phyloP scores from a whole-genome alignment of 2,888 invertebrate genomes.

The Troides oblongomaculatus region DNA sequence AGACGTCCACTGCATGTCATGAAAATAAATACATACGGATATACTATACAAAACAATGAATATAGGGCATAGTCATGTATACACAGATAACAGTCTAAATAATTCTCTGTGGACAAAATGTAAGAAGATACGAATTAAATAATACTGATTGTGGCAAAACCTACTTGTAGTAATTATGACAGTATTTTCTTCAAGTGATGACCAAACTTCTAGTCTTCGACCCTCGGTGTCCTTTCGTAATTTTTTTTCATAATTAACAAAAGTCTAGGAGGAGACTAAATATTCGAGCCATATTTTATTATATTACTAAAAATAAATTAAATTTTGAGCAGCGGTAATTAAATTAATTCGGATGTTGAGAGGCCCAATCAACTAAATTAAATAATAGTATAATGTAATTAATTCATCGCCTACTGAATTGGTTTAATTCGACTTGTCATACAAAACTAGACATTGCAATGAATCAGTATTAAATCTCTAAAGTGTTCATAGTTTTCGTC shows the following conservation, averaged over 20 bases:
- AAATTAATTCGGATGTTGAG: constrained; percentile 10
- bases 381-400: constrained; percentile 3
- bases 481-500: no score
- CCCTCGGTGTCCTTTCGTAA: background rate
- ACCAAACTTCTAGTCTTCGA: background rate
- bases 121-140: no score
- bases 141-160: no score
- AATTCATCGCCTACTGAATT: background rate
- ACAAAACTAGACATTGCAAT: background rate
- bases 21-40: no score
- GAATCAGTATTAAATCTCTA: no score
- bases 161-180: background rate
- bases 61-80: no score
- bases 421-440: background rate
- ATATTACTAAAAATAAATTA: background rate
- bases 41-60: no score
- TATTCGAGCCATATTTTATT: background rate
- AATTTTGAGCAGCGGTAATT: background rate
- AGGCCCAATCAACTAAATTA: constrained; percentile 15
- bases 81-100: no score
- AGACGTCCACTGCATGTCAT: no score
- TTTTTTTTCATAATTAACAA: background rate
- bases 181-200: background rate
- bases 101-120: no score
- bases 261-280: background rate